Conservation (phyloP, 2,888 invertebrate genomes). For the Xylota segnis region DNA sequence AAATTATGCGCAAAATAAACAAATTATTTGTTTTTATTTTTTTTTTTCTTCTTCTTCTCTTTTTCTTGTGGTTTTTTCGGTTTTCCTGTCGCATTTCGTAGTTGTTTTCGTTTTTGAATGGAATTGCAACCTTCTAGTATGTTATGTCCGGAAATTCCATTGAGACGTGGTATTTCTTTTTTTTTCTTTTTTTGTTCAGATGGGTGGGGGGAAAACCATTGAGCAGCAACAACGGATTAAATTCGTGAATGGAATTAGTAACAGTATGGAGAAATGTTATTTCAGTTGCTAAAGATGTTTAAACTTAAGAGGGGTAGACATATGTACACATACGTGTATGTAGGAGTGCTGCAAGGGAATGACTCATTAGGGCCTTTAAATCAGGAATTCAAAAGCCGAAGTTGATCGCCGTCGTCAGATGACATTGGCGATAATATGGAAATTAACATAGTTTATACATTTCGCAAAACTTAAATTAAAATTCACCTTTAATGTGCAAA, state of each 20-base stretch:
- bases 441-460: slow-evolving; percentile 5
- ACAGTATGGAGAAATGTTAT: slow-evolving; percentile 19
- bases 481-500: slow-evolving; percentile 11
- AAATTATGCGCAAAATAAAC: slow-evolving; percentile 57
- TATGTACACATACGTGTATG: background rate
- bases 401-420: slow-evolving; percentile 8
- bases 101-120: slow-evolving; percentile 30
- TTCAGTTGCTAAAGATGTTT: background rate
- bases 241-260: slow-evolving; percentile 41
- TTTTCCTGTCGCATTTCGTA: slow-evolving; percentile 17
- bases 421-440: background rate
- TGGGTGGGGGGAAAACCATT: slow-evolving; percentile 1
- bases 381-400: background rate
- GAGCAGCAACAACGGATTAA: slow-evolving; percentile 12
- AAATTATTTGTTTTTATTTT: slow-evolving; percentile 42
- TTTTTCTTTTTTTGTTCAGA: background rate
- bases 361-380: background rate
- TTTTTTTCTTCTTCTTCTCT: slow-evolving; percentile 17
- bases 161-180: slow-evolving; percentile 12
- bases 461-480: slow-evolving; percentile 4
- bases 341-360: background rate
- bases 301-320: background rate
- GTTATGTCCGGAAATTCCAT: slow-evolving; percentile 59
- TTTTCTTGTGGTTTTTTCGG: slow-evolving; percentile 18
- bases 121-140: slow-evolving; percentile 43